Base-by-base conservation (phyloP, 2,113 vertebrate species). In the Orycteropus afer region DNA sequence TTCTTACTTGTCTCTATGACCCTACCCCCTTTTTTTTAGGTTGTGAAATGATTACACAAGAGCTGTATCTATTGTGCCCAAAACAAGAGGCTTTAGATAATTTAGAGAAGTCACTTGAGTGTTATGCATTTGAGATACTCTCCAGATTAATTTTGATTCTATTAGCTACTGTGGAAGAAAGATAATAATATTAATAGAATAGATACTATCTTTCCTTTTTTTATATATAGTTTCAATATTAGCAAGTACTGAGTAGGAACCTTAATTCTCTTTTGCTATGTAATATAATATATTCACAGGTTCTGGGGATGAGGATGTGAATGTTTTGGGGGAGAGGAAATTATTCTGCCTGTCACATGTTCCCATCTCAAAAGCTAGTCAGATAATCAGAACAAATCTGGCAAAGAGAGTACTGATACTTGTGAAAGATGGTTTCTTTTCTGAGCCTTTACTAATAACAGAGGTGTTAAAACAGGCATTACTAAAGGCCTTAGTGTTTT, bases 11-110 rank as follows among this genome's bases (percentile, higher is more conserved):
- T 42, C 32, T 77, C 57, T 91, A 84, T 69, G 23, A 77, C 22
- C 5, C 25, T 84, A 12, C 47, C 10, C 57, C 13, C 51, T 10
- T 67, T 82, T 73, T 45, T 65, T 96, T 80, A 69, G 34, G 47
- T 88, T 93, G 59, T 91, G 73, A 92, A 89, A 94, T 9, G 13
- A 79, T 96, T 90, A 57, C 69, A 17, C 53, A 86, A 90, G 53
- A 61, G 25, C 49, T 53, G 10, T 69, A 20, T 37, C 11, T 49
- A 25, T 42, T 65, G 20, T 47, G 55, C 23, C 78, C 89, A 22
- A 51, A 53, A 71, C 59, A 45, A 86, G 32, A 77, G 7, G 20
- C 27, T 1, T 76, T 37, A 84, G 45, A 53, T 1, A 42, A 42
- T 84, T 91, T 65, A 78, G 59, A 92, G 76, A 90, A 84, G 40